Percentiles rank a stretch among this genome's conserved stretches.
phyloP scores from a whole-genome alignment of 1,140 invertebrate species.

The Eumeta japonica region DNA sequence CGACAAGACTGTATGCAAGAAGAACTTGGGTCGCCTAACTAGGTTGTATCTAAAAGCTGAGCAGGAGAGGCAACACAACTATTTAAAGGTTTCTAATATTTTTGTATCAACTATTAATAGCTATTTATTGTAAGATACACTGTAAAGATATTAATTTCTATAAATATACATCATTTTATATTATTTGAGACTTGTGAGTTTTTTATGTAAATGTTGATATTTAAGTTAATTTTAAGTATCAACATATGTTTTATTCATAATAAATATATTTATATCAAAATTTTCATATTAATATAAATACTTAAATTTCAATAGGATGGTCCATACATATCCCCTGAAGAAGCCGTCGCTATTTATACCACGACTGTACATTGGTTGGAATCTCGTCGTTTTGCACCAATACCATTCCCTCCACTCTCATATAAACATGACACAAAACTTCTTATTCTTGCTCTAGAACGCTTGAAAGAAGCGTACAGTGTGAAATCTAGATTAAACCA shows the following conservation, averaged over 20 bases:
- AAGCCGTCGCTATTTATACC: slow-evolving; percentile 99
- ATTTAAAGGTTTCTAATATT: slow-evolving; percentile 72
- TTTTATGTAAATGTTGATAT: too few relatives aligned
- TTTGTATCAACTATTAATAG: slow-evolving; percentile 2
- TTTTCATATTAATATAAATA: slow-evolving; percentile 1
- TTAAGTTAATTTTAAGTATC: too few relatives aligned
- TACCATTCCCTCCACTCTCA: slow-evolving; percentile 97
- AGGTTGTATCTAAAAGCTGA: slow-evolving; percentile 97
- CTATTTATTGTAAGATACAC: slow-evolving; percentile 4
- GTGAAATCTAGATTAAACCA: slow-evolving; percentile 97
- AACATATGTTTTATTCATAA: too few relatives aligned
- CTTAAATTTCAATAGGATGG: slow-evolving; percentile 69
- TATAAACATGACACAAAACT: slow-evolving; percentile 99
- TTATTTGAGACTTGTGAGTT: too few relatives aligned
- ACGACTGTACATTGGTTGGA: slow-evolving; percentile 99
- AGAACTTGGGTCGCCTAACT: slow-evolving; percentile 96
- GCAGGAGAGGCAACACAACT: slow-evolving; percentile 99
- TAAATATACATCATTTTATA: too few relatives aligned
- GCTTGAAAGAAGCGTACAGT: slow-evolving; percentile 98
- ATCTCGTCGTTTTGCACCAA: slow-evolving; percentile 95
- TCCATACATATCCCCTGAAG: slow-evolving; percentile 98
- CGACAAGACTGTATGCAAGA: slow-evolving; percentile 99
- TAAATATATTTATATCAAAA: slow-evolving; percentile 3
- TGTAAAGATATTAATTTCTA: too few relatives aligned
- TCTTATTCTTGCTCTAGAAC: slow-evolving; percentile 92